A percentile compares a stretch with the other conserved stretches of the same genome.
Evolutionary conservation across 2,113 vertebrate genomes (phyloP).

Genomic region (Cephalopholis sonnerati): DNA sequence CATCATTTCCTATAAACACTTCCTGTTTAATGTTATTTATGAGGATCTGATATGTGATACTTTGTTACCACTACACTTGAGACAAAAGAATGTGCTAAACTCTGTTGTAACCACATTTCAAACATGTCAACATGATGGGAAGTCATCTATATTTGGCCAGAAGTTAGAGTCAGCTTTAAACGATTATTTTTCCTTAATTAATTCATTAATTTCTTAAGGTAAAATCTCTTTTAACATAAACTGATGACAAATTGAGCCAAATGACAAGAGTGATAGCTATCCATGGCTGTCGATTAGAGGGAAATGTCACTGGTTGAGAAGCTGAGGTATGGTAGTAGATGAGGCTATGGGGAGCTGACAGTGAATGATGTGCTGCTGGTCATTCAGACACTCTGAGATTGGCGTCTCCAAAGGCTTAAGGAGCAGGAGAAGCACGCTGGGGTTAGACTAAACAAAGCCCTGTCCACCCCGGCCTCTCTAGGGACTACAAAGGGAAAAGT

Average conservation of each 20-base stretch:
- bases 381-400: slow-evolving; percentile 85
- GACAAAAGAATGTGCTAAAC: background rate
- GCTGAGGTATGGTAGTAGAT: background rate
- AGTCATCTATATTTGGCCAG: background rate
- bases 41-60: background rate
- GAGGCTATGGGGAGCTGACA: slow-evolving; percentile 83
- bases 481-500: slow-evolving; percentile 56
- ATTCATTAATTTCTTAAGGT: background rate
- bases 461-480: slow-evolving; percentile 72
- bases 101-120: background rate
- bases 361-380: slow-evolving; percentile 89
- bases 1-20: background rate
- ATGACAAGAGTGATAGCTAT: background rate
- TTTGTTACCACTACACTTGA: background rate
- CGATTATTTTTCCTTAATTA: too few relatives aligned
- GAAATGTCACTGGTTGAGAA: background rate
- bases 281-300: background rate
- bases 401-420: slow-evolving; percentile 89
- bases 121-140: background rate
- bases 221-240: background rate
- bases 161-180: background rate
- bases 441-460: slow-evolving; percentile 85
- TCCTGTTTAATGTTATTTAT: background rate
- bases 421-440: slow-evolving; percentile 79
- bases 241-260: background rate